These are phyloP conservation scores for Protonibea diacanthus DNA, from an alignment of 2,797 vertebrate genomes.

Conservation along the genomic window DNA sequence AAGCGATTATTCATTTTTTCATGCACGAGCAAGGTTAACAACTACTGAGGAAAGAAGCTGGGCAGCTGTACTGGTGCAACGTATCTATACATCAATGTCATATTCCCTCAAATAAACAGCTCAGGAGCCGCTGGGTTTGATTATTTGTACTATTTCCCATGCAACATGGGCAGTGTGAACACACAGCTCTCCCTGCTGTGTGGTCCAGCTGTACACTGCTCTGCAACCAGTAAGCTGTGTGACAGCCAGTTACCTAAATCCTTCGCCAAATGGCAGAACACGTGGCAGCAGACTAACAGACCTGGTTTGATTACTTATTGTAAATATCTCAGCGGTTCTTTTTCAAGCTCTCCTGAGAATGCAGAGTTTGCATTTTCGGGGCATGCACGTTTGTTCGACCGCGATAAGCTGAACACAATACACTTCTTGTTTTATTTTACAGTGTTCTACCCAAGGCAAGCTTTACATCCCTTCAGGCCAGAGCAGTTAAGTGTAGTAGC, in stretches of 20 bases:
- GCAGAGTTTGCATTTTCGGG: not conserved
- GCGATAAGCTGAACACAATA: constrained; percentile 27
- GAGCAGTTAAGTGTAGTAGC: constrained; percentile 32
- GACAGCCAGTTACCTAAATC: constrained; percentile 30
- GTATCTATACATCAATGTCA: constrained; percentile 84
- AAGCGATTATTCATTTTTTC: constrained; percentile 6
- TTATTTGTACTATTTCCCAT: not conserved
- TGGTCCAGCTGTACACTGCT: constrained; percentile 18
- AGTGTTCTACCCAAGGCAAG: constrained; percentile 20
- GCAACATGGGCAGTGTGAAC: not conserved
- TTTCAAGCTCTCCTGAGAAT: not conserved
- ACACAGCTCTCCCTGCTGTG: constrained; percentile 16
- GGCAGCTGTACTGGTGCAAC: constrained; percentile 85
- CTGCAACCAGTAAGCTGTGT: constrained; percentile 48
- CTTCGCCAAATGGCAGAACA: not conserved
- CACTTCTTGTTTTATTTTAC: not conserved
- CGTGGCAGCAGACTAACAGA: not conserved
- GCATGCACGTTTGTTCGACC: not conserved
- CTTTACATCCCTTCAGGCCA: constrained; percentile 42
- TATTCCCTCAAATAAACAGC: constrained; percentile 39
- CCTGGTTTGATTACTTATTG: not conserved
- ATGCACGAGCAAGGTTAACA: constrained; percentile 4
- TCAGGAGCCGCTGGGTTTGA: not conserved
- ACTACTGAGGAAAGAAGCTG: constrained; percentile 79
- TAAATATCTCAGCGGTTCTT: not conserved